Evolutionary conservation across 2,888 invertebrate species (phyloP).

Genomic region (Odontothrips loti): DNA sequence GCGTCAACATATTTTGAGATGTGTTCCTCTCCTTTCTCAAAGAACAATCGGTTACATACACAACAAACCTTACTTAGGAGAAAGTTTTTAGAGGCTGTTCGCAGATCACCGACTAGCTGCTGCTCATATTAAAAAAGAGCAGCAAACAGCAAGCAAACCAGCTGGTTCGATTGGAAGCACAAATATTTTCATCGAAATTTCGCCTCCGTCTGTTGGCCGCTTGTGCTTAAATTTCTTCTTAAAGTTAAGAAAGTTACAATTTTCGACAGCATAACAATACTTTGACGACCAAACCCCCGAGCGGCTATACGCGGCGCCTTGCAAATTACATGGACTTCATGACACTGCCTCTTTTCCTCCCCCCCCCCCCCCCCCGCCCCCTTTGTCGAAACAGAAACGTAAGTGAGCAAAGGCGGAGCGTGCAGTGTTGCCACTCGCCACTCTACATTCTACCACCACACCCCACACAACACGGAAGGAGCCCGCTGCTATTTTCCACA

Average conservation of each 20-base stretch:
- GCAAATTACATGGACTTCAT: too few species aligned
- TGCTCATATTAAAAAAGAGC: neutral
- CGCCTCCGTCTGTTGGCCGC: too few species aligned
- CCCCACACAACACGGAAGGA: too few species aligned
- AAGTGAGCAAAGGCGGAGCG: too few species aligned
- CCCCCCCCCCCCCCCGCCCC: too few species aligned
- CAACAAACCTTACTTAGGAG: constrained; percentile 17
- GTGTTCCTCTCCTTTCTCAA: neutral
- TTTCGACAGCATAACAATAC: constrained; percentile 18
- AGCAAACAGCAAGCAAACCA: neutral
- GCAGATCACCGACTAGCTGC: neutral
- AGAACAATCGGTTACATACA: neutral
- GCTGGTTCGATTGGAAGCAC: neutral
- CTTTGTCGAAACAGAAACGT: too few species aligned
- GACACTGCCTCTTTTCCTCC: too few species aligned
- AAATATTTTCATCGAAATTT: too few species aligned
- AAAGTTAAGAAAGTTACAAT: neutral
- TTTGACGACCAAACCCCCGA: constrained; percentile 14
- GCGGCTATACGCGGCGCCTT: neutral
- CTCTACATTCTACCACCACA: too few species aligned
- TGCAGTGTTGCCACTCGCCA: too few species aligned
- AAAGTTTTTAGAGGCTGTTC: constrained; percentile 6
- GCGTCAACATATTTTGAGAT: neutral
- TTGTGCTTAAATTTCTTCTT: neutral
- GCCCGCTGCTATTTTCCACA: too few species aligned